phyloP scores from a whole-genome alignment of 2,888 invertebrate genomes.

The Drosophila anomalipes region DNA sequence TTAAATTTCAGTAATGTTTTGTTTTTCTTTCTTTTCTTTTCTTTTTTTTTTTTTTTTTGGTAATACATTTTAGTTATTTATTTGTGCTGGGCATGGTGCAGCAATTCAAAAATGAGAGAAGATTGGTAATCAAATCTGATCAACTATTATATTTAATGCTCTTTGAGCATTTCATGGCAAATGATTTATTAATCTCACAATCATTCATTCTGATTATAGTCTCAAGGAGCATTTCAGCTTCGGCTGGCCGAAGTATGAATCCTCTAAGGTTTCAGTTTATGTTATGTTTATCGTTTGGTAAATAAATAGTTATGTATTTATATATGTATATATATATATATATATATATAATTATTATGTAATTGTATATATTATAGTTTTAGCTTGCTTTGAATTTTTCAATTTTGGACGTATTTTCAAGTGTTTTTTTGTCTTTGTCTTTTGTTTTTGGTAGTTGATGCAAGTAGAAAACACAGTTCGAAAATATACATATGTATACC shows the following conservation, averaged over 20 bases:
- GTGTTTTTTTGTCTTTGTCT: slow-evolving; percentile 57
- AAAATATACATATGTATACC: slow-evolving; percentile 74
- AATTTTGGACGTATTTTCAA: slow-evolving; percentile 79
- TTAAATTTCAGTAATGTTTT: slow-evolving; percentile 69
- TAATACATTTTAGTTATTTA: slow-evolving; percentile 26
- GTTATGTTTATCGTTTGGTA: slow-evolving; percentile 48
- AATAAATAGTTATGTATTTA: slow-evolving; percentile 62
- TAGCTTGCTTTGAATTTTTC: slow-evolving; percentile 65
- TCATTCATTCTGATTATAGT: slow-evolving; percentile 13
- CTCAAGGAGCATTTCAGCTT: slow-evolving; percentile 35
- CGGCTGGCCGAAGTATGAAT: slow-evolving; percentile 37
- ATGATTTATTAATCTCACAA: slow-evolving; percentile 10
- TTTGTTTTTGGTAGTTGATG: slow-evolving; percentile 59
- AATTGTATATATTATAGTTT: slow-evolving; percentile 58
- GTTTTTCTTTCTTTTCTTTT: neutral
- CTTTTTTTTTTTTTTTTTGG: slow-evolving; percentile 4
- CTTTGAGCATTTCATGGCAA: slow-evolving; percentile 28
- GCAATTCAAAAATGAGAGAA: slow-evolving; percentile 19
- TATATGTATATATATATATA: slow-evolving; percentile 45
- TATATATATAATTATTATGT: slow-evolving; percentile 59
- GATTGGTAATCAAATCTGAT: slow-evolving; percentile 11
- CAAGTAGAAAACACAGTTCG: slow-evolving; percentile 80
- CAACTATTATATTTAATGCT: slow-evolving; percentile 32
- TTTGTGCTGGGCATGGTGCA: slow-evolving; percentile 34
- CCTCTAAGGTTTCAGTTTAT: slow-evolving; percentile 20